Conservation (phyloP, 2,888 invertebrate genomes). For the Epistrophe grossulariae region DNA sequence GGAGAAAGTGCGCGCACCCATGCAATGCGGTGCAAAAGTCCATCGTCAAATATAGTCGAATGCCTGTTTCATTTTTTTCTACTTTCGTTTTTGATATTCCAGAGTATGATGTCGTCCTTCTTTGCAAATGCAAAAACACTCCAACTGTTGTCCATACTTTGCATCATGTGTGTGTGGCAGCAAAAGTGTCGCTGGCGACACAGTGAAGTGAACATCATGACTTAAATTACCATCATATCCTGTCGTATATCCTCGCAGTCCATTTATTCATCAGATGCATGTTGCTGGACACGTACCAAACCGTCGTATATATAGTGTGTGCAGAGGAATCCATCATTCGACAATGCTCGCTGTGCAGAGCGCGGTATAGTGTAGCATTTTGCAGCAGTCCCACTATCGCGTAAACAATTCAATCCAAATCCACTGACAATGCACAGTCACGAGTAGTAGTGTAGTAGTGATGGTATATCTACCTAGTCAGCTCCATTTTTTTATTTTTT, state of each 20-base stretch:
- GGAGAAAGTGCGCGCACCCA: constrained; percentile 56
- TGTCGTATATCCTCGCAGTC: constrained; percentile 76
- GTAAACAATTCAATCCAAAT: constrained; percentile 75
- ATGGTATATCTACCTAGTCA: background rate
- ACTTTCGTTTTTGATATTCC: constrained; percentile 8
- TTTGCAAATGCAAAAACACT: constrained; percentile 56
- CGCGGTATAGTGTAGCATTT: constrained; percentile 21
- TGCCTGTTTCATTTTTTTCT: constrained; percentile 27
- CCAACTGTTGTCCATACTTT: constrained; percentile 58
- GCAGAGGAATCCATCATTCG: constrained; percentile 68
- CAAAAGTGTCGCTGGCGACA: constrained; percentile 64
- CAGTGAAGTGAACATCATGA: constrained; percentile 74
- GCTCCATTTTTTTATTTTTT: constrained; percentile 22
- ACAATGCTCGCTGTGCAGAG: background rate
- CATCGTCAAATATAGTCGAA: constrained; percentile 74
- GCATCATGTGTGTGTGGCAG: constrained; percentile 57
- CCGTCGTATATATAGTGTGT: constrained; percentile 17
- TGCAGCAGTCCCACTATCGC: constrained; percentile 63
- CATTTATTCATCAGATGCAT: constrained; percentile 76
- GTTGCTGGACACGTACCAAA: constrained; percentile 48
- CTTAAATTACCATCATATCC: constrained; percentile 76
- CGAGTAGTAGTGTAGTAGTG: background rate
- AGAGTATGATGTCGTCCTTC: constrained; percentile 58
- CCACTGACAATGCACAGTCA: constrained; percentile 70
- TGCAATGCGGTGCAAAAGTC: constrained; percentile 70